phyloP scores from a whole-genome alignment of 2,888 invertebrate genomes.

The Tortrix viridana region DNA sequence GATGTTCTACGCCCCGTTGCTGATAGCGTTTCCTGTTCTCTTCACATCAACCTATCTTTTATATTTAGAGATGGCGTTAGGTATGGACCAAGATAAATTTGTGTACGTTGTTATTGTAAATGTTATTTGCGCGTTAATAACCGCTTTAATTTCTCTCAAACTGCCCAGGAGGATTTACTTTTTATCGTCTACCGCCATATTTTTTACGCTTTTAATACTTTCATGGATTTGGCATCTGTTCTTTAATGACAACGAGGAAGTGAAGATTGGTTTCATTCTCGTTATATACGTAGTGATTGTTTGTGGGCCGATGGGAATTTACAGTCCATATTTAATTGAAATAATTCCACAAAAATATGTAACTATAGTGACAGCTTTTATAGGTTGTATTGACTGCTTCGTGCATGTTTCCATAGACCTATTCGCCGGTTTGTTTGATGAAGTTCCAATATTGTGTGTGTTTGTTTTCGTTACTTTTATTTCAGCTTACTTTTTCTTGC shows the following conservation, averaged over 20 bases:
- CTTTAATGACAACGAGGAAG: not conserved
- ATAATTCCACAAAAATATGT: conserved; percentile 7
- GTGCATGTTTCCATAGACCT: too few species aligned
- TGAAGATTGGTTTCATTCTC: not conserved
- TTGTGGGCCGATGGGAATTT: not conserved
- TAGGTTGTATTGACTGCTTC: too few species aligned
- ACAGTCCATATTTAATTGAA: not conserved
- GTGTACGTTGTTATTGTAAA: not conserved
- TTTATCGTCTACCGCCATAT: not conserved
- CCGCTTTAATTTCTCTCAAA: not conserved
- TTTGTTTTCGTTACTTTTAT: not conserved
- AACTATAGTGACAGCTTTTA: not conserved
- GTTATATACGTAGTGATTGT: not conserved
- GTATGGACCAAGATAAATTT: not conserved
- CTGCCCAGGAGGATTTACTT: conserved; percentile 1
- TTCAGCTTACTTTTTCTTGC: not conserved
- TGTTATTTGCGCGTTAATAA: not conserved
- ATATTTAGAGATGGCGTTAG: not conserved
- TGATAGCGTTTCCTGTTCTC: not conserved
- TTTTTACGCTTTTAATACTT: not conserved
- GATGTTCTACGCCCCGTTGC: not conserved
- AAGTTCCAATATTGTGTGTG: not conserved
- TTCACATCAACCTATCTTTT: not conserved
- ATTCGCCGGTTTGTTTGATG: not conserved
- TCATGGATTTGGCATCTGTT: not conserved